Percentiles rank a stretch among this genome's conserved stretches.
phyloP scores from a whole-genome alignment of 1,140 invertebrate species.

The Littorina saxatilis region DNA sequence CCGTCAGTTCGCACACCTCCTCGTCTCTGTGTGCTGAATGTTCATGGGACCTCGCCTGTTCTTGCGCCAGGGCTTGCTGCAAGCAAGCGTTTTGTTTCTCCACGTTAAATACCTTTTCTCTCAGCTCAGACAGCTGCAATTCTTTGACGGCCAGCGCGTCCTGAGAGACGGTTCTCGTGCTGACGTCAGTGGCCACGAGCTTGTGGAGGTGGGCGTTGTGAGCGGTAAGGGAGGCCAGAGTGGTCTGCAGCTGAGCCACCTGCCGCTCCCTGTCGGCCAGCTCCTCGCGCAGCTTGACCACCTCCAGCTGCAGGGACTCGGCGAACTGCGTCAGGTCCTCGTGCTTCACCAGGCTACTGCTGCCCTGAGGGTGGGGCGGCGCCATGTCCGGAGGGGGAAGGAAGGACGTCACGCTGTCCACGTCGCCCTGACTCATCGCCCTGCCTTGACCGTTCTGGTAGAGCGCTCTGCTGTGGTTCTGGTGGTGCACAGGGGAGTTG shows the following conservation, averaged over 20 bases:
- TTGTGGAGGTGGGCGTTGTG: slow-evolving; percentile 18
- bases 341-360: neutral
- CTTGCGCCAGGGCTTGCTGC: slow-evolving; percentile 3
- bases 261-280: slow-evolving; percentile 8
- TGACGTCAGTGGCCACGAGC: neutral
- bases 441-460: no score
- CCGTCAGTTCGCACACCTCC: slow-evolving; percentile 3
- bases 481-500: no score
- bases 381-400: neutral
- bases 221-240: neutral
- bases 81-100: slow-evolving; percentile 16
- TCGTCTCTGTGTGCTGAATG: neutral
- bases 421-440: neutral
- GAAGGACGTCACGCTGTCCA: neutral
- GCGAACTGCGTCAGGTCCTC: slow-evolving; percentile 33
- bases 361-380: neutral
- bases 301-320: slow-evolving; percentile 40
- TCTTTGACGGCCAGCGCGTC: slow-evolving; percentile 3
- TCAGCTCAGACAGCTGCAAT: neutral
- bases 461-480: no score
- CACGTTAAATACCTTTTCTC: neutral
- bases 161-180: neutral
- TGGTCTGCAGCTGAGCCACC: neutral
- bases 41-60: neutral
- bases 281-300: slow-evolving; percentile 34